Base-by-base conservation (phyloP, 2,888 invertebrate species). In the Bugulina stolonifera region DNA sequence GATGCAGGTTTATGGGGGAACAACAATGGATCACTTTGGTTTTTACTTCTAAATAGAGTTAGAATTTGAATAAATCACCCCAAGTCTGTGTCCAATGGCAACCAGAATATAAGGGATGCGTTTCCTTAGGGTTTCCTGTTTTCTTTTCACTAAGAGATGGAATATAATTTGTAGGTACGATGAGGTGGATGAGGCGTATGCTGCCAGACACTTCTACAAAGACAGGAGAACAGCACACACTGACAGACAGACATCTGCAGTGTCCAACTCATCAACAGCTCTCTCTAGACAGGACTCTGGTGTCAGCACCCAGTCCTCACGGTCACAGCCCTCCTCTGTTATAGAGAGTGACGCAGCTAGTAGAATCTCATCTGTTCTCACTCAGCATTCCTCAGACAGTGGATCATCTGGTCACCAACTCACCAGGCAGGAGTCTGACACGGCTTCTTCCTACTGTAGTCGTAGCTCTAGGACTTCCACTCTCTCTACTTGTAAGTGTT, bases 331-430 rank as follows among this genome's bases (percentile, higher is more conserved):
- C 27, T 22, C 27, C n/a, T 5, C 32, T 32, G 27, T 18, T n/a
- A 5, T 57, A 5, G 57, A 57, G 23, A n/a, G 57, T 14, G 64
- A 64, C 64, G 25, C 64, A 5, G 64, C n/a, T 3, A 64, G 64
- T 32, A 64, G 64, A 27, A 34, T 64, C 22, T 64, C 64, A 1
- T 14, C 64, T 14, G 64, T 27, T 2, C 32, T 64, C 29, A 64
- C 64, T 27, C 64, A 64, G 32, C 64, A 64, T n/a, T 64, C 64
- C 34, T 64, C 64, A 27, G 64, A 64, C 64, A 64, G 64, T n/a
- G 64, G 64, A 14, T 64, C 64, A 14, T 27, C 64, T 64, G 64
- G 64, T 10, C 64, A 64, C 64, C 32, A 64, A 18, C 2, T 14
- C 32, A 43, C 43, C 43, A 34, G 64, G n/a, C 64, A 64, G 34